Conservation (phyloP, 2,888 invertebrate species). For the Julus scandinavius region DNA sequence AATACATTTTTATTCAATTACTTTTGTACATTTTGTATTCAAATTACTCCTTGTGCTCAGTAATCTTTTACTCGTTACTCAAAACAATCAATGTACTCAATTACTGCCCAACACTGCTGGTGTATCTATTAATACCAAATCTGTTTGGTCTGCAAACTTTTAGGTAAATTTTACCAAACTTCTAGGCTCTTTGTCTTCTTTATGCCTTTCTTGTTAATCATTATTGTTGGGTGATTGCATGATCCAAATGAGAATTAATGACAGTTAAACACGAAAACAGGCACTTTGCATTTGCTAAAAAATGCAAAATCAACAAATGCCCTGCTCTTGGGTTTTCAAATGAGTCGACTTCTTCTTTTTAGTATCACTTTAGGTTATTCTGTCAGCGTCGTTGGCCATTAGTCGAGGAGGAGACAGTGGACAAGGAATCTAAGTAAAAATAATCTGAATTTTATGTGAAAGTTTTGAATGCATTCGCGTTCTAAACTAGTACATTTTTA, state of each 20-base stretch:
- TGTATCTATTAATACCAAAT: too few relatives aligned
- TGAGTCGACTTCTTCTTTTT: neutral
- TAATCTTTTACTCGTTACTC: too few relatives aligned
- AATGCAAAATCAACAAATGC: neutral
- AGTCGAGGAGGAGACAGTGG: conserved; percentile 16
- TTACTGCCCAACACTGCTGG: too few relatives aligned
- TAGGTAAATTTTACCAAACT: too few relatives aligned
- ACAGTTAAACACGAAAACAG: neutral
- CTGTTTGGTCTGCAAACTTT: too few relatives aligned
- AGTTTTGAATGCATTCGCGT: neutral
- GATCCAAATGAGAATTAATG: neutral
- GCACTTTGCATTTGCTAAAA: neutral
- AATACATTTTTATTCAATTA: too few relatives aligned
- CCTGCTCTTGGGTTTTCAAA: neutral
- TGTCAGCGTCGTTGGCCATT: neutral
- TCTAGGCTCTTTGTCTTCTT: too few relatives aligned
- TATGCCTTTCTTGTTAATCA: too few relatives aligned
- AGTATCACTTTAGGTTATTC: neutral
- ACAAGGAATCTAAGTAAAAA: neutral
- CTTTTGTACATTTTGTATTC: too few relatives aligned
- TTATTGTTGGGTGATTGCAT: neutral
- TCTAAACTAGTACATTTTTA: neutral
- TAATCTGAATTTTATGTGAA: conserved; percentile 15
- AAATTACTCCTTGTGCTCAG: too few relatives aligned
- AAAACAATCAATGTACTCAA: too few relatives aligned